Evolutionary conservation across 2,797 vertebrate species (phyloP), one percentile per base, ranked within the genome.

Genomic region (Spea hammondii): DNA sequence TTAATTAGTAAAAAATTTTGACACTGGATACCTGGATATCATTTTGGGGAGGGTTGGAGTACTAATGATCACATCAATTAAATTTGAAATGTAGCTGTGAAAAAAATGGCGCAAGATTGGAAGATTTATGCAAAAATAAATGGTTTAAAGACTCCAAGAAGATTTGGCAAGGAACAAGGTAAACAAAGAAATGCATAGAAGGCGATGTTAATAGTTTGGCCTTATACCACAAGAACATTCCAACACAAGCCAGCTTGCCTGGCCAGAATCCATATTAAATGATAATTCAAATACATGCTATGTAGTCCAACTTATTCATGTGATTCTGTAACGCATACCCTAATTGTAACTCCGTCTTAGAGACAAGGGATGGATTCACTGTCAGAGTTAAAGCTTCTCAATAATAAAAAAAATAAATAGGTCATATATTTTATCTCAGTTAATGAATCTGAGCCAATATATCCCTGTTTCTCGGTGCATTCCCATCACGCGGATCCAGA

Each of bases 51-150:
- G 72, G 55, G 72, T 53, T 73, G 70, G 73, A 73, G 77, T 79
- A 74, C 65, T 80, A 80, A 80, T 76, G 73, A 80, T 80, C 73
- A 70, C 57, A 80, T 71, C 73, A 76, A 76, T 80, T 80, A 66
- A 74, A 60, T 74, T 65, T 59, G 65, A 70, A 72, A 79, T 65
- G 66, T 76, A 44, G 44, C 55, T 46, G 51, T 45, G 45, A 51
- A 74, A 74, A 72, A 74, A 48, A 74, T 50, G 51, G 73, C 50
- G 14, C 51, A 46, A 79, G 72, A 69, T 62, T n/a, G 47, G 45
- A 47, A 48, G 11, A 54, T 54, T 48, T 45, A 78, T 60, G 59
- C 51, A 62, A 6, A 57, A 60, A 72, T 78, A 72, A 78, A 72
- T 66, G 71, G 54, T 74, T 66, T 32, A 79, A 79, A 74, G 71